Base-by-base conservation (phyloP, 2,797 vertebrate genomes). In the Microcaecilia unicolor region DNA sequence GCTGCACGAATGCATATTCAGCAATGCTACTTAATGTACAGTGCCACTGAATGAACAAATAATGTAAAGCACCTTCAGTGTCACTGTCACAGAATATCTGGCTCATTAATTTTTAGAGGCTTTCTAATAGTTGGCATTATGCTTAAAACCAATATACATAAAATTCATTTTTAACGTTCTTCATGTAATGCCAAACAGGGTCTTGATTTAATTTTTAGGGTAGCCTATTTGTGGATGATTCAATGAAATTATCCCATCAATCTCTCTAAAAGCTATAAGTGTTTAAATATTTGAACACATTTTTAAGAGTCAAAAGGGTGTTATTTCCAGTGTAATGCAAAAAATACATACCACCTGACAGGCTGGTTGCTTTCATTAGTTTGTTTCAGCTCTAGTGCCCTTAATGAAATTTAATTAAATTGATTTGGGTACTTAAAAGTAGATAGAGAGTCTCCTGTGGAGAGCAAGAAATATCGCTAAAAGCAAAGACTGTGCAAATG, bases 251-350 rank as follows among this genome's bases (percentile, higher is more conserved):
- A 69, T 41, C 48, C 37, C 41, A 66, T 38, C 41, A 69, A 70
- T 50, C 57, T 54, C 64, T 72, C 55, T 45, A 69, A 67, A 72
- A 76, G 48, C 70, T 48, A 71, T 76, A 70, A 72, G 31, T 15
- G 28, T 64, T n/a, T 73, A 74, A 83, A 75, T 67, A 76, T 72
- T 74, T 68, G 71, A 79, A 70, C 48, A 55, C 69, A 69, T 62
- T 68, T 73, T 77, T 67, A 71, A 68, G 56, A 58, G 37, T 63
- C 67, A 59, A 68, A 79, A 71, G 66, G 67, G 70, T 74, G 42
- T n/a, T 44, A 50, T 72, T 69, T 74, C 61, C 51, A 62, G 58
- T 67, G 73, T 69, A 72, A 66, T 69, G 50, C 52, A 14, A 44
- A n/a, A 73, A 65, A 74, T 74, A 80, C 77, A 79, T 67, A 67